A percentile compares a stretch with the other conserved stretches of the same genome.
phyloP scores from a whole-genome alignment of 2,113 vertebrate species.

The Mola mola region DNA sequence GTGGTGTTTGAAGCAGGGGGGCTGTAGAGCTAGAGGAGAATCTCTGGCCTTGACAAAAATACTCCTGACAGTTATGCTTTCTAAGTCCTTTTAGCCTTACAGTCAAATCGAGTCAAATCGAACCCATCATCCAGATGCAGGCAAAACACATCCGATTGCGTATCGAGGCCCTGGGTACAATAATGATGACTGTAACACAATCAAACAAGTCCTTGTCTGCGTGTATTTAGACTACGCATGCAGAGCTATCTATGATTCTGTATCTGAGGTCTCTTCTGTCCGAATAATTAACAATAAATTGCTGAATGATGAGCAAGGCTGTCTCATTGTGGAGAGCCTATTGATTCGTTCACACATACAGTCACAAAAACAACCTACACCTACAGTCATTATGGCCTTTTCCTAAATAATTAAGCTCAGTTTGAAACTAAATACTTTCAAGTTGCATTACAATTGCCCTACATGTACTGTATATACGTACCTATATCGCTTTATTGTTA shows the following conservation, averaged over 20 bases:
- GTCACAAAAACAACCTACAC: background rate
- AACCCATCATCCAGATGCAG: conserved; percentile 52
- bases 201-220: conserved; percentile 65
- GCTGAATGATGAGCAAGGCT: conserved; percentile 11
- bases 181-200: conserved; percentile 75
- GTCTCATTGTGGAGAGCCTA: conserved; percentile 11
- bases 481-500: too few relatives aligned
- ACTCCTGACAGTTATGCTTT: conserved; percentile 65
- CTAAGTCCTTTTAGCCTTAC: conserved; percentile 44
- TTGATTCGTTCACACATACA: background rate
- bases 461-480: too few relatives aligned
- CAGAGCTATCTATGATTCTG: conserved; percentile 18
- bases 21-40: conserved; percentile 29
- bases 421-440: too few relatives aligned
- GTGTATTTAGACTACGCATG: conserved; percentile 27
- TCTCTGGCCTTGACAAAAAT: conserved; percentile 53
- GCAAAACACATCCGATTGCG: conserved; percentile 26
- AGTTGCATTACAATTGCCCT: too few relatives aligned
- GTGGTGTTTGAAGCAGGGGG: conserved; percentile 28
- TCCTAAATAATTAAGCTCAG: too few relatives aligned
- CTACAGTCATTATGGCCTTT: background rate
- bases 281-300: conserved; percentile 27
- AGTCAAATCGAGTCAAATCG: conserved; percentile 59
- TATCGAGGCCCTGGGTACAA: conserved; percentile 45
- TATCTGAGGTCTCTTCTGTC: conserved; percentile 32